Conservation (phyloP, 2,797 vertebrate species). For the Naso thynnoides region DNA sequence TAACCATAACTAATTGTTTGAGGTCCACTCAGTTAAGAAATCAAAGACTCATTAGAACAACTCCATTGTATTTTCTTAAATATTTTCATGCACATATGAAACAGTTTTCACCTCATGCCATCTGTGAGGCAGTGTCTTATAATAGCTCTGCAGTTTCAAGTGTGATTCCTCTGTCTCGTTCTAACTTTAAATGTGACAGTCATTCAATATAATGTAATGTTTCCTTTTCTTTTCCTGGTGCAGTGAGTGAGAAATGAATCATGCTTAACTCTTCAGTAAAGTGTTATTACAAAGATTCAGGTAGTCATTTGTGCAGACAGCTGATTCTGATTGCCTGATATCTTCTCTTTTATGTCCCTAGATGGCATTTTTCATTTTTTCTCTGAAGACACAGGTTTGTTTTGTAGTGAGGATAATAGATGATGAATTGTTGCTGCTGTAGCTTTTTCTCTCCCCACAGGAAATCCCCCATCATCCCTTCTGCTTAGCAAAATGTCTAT, state of each 20-base stretch:
- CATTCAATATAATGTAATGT: slow-evolving; percentile 24
- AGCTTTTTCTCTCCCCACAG: slow-evolving; percentile 46
- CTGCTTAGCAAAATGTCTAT: slow-evolving; percentile 52
- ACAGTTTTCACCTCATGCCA: neutral
- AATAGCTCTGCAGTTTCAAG: neutral
- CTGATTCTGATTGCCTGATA: slow-evolving; percentile 68
- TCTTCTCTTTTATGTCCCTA: slow-evolving; percentile 73
- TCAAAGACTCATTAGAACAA: neutral
- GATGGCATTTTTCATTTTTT: slow-evolving; percentile 79
- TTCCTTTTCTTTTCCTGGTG: slow-evolving; percentile 3
- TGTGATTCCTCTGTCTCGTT: neutral
- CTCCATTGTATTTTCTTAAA: neutral
- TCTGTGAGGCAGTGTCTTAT: neutral
- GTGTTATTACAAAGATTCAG: slow-evolving; percentile 32
- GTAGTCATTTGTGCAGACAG: slow-evolving; percentile 47
- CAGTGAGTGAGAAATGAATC: slow-evolving; percentile 29
- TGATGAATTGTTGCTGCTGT: slow-evolving; percentile 49
- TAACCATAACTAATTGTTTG: neutral
- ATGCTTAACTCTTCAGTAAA: slow-evolving; percentile 24
- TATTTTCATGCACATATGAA: neutral
- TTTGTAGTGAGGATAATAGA: slow-evolving; percentile 63
- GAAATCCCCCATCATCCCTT: slow-evolving; percentile 45
- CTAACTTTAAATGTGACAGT: slow-evolving; percentile 11
- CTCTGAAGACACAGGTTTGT: slow-evolving; percentile 83
- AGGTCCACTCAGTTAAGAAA: neutral